Conservation (phyloP, 2,797 vertebrate genomes). For the Paratrypauchen microcephalus region DNA sequence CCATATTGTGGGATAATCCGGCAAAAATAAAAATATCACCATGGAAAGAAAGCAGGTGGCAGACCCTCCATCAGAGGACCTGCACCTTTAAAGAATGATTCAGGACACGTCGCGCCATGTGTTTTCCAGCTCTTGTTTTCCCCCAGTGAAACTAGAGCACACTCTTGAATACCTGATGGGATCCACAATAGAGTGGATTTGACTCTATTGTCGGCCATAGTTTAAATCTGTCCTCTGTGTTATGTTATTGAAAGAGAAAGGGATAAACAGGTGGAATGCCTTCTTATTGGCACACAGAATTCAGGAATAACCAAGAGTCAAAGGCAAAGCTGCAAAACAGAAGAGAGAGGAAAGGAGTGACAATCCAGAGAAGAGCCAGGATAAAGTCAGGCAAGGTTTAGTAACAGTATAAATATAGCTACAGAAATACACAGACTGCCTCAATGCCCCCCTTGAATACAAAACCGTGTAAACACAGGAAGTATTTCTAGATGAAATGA, state of each 20-base stretch:
- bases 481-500: too few species aligned
- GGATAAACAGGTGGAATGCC: slow-evolving; percentile 63
- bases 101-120: too few species aligned
- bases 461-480: too few species aligned
- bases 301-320: slow-evolving; percentile 45
- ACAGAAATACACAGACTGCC: too few species aligned
- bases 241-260: slow-evolving; percentile 60
- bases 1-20: too few species aligned
- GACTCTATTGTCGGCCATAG: slow-evolving; percentile 52
- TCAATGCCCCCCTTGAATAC: too few species aligned
- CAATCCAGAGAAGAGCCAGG: neutral
- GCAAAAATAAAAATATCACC: too few species aligned
- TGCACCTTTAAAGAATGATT: too few species aligned
- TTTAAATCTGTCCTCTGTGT: slow-evolving; percentile 55
- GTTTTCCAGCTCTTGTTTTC: slow-evolving; percentile 24
- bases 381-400: slow-evolving; percentile 9
- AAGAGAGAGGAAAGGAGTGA: too few species aligned
- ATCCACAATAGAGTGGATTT: slow-evolving; percentile 51
- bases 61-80: too few species aligned
- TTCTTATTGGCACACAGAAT: slow-evolving; percentile 41
- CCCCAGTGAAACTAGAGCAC: slow-evolving; percentile 25
- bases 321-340: slow-evolving; percentile 34
- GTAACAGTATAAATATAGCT: too few species aligned
- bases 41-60: too few species aligned
- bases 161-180: slow-evolving; percentile 38